Evolutionary conservation across 2,797 vertebrate genomes (phyloP).

Genomic region (Heliangelus exortis): DNA sequence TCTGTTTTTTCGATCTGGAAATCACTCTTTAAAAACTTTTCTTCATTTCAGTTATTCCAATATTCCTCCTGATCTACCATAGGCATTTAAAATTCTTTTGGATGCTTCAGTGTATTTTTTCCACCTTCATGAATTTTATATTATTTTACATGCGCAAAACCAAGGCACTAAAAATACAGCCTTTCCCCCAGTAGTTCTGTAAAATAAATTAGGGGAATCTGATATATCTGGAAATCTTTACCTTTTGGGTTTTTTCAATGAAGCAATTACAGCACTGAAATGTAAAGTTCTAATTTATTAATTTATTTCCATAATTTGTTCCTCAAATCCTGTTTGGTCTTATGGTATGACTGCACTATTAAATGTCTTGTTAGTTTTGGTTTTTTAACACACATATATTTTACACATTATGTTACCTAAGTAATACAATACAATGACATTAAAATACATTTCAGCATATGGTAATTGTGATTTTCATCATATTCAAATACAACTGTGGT

Average conservation of each 20-base stretch:
- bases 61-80: not conserved
- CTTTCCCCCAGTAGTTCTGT: not conserved
- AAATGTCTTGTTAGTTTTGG: not conserved
- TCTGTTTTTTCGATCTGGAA: constrained; percentile 8
- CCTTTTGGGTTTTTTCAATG: not conserved
- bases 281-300: not conserved
- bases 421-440: not conserved
- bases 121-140: constrained; percentile 21
- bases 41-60: not conserved
- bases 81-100: constrained; percentile 40
- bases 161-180: constrained; percentile 9
- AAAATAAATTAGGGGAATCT: not conserved
- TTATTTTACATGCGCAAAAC: constrained; percentile 7
- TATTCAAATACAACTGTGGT: not conserved
- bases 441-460: not conserved
- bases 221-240: not conserved
- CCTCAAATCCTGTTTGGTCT: not conserved
- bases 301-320: not conserved
- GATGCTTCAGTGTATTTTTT: constrained; percentile 23
- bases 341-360: not conserved
- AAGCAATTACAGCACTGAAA: not conserved
- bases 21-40: not conserved
- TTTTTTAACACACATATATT: not conserved
- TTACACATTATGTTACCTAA: not conserved
- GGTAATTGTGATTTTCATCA: not conserved